Evolutionary conservation across 1,140 invertebrate genomes (phyloP), one percentile per base, ranked within the genome.

Genomic region (Eurosta solidaginis): DNA sequence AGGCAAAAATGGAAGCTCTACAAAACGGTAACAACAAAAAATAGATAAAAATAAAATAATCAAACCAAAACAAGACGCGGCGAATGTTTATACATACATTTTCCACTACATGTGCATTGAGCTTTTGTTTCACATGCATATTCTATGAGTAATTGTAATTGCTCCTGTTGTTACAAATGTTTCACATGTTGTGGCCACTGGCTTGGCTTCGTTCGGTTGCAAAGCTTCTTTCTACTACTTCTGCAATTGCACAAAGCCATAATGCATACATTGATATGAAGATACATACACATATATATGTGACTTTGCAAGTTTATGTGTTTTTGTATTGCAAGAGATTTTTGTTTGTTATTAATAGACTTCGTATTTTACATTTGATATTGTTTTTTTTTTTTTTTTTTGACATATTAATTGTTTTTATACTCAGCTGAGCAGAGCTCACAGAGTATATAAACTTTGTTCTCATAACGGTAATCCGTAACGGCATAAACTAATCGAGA

Each of bases 91-190:
- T n/a, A n/a, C n/a, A n/a, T n/a, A n/a, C n/a, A n/a, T n/a, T n/a
- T n/a, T n/a, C n/a, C n/a, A n/a, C n/a, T n/a, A n/a, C n/a, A n/a
- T n/a, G n/a, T n/a, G n/a, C n/a, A n/a, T n/a, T n/a, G n/a, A n/a
- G n/a, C n/a, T n/a, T n/a, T n/a, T 54, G 27, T 20, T 68, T 29
- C 59, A 68, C 59, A 68, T 68, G 59, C 59, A 68, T 68, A 68
- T 68, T 68, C 59, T 42, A 68, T 68, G 59, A 68, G 59, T 68
- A 20, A 68, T 68, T 68, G 59, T 68, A 68, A 68, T 68, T 68
- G 59, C 59, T 68, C n/a, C 12, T 40, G 5, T 68, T 9, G 14
- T 10, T 68, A 36, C 33, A n/a, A n/a, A n/a, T 27, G n/a, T n/a
- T 6, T 14, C 17, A 2, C 2, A 29, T 68, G 27, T 59, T 59